Base-by-base conservation (phyloP, 2,888 invertebrate genomes). In the Torymus aiolomorphi region DNA sequence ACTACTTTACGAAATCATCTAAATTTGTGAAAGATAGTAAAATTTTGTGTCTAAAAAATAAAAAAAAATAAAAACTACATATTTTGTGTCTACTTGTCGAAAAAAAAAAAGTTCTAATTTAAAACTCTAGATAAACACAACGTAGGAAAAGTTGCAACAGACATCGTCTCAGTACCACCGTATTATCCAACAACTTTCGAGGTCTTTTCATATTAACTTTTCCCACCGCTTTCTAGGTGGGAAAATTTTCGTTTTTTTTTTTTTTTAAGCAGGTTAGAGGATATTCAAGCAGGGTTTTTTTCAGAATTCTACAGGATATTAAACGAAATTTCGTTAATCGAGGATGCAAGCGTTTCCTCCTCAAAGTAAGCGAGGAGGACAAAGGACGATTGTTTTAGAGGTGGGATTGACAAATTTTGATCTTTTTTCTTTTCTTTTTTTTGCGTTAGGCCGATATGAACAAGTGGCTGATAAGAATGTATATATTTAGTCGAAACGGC, bases 201-300 rank as follows among this genome's bases (percentile, higher is more conserved):
- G 69, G 59, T 78, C 20, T 70, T 76, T 11, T 14, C 66, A 20
- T 20, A 66, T 76, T 63, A 20, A 42, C 8, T 52, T 24, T 16
- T 8, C 20, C 13, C 31, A 66, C 20, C 59, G 61, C 16, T 70
- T 61, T 56, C 61, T 42, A 59, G 52, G 52, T 16, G 54, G 62
- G 16, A 2, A 70, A 67, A 54, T 52, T 59, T 16, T 57, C 71
- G 69, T 42, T 51, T 78, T 56, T 49, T 62, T 42, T 42, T 42
- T 42, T 42, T 42, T 42, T 42, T 42, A 72, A 81, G 75, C 81
- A 67, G 71, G 67, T 78, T 57, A 20, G 67, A 72, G 75, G 66
- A 81, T 14, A n/a, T 63, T 78, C 78, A 81, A 81, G 78, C 81
- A 81, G 81, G 81, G 72, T 74, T 11, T 18, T 65, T 81, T 61